Evolutionary conservation across 2,797 vertebrate genomes (phyloP).

Genomic region (Gadopsis bispinosus): DNA sequence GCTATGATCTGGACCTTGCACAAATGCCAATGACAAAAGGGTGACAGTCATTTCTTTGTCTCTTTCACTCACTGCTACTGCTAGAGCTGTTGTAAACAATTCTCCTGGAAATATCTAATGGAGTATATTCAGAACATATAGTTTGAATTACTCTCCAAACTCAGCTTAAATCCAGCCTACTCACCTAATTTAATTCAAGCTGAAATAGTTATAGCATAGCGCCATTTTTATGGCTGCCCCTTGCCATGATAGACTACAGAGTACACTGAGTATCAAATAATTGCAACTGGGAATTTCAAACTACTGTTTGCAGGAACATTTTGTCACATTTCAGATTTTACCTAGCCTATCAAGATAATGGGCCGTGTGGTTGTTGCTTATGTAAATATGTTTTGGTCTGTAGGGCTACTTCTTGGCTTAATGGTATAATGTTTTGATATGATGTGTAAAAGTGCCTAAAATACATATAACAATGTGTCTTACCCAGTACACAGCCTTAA

Average conservation of each 20-base stretch:
- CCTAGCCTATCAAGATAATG: slow-evolving; percentile 31
- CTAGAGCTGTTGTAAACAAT: slow-evolving; percentile 18
- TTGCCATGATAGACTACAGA: background rate
- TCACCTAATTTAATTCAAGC: slow-evolving; percentile 7
- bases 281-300: slow-evolving; percentile 9
- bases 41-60: slow-evolving; percentile 39
- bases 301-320: slow-evolving; percentile 32
- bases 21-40: slow-evolving; percentile 59
- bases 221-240: background rate
- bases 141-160: slow-evolving; percentile 8
- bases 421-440: background rate
- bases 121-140: background rate
- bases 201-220: background rate
- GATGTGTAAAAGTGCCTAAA: background rate
- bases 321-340: slow-evolving; percentile 9
- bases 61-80: slow-evolving; percentile 30
- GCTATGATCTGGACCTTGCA: slow-evolving; percentile 55
- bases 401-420: background rate
- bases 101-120: slow-evolving; percentile 18
- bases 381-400: slow-evolving; percentile 20
- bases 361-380: slow-evolving; percentile 2
- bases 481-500: background rate
- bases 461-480: background rate
- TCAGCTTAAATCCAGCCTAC: slow-evolving; percentile 15
- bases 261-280: slow-evolving; percentile 14